Percentiles rank a stretch among this genome's conserved stretches.
Evolutionary conservation across 2,113 vertebrate genomes (phyloP).

Genomic region (Engystomops pustulosus): DNA sequence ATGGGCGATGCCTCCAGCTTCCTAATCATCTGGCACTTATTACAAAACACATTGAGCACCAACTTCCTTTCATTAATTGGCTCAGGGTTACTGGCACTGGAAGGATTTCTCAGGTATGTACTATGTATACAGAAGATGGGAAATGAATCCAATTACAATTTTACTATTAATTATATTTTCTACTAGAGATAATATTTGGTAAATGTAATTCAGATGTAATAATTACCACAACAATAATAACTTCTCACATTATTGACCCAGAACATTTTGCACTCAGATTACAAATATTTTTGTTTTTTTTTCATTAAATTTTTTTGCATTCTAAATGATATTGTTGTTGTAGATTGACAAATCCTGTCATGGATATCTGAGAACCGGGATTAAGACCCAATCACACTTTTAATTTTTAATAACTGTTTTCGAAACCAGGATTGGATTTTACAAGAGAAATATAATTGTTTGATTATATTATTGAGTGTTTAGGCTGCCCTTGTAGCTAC

Average conservation of each 20-base stretch:
- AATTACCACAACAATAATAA: neutral
- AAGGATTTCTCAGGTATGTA: conserved; percentile 65
- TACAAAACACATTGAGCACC: conserved; percentile 59
- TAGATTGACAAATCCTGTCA: no score
- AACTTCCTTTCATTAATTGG: conserved; percentile 65
- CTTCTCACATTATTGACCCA: neutral
- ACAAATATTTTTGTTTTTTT: no score
- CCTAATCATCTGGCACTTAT: conserved; percentile 58
- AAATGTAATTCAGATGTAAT: neutral
- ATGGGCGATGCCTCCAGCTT: conserved; percentile 64
- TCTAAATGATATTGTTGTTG: no score
- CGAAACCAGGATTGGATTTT: no score
- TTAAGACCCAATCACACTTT: no score
- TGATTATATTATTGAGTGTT: no score
- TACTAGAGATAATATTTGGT: neutral
- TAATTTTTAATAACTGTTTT: no score
- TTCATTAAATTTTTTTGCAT: no score
- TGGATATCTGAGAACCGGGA: no score
- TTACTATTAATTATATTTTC: neutral
- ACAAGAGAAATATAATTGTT: no score
- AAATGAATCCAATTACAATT: neutral
- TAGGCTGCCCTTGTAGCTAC: no score
- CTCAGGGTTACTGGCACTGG: conserved; percentile 67
- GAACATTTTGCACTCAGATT: no score
- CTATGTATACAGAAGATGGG: neutral